Percentiles rank a stretch among this genome's conserved stretches.
Evolutionary conservation across 2,888 invertebrate species (phyloP).

Genomic region (Xylocampa areola): DNA sequence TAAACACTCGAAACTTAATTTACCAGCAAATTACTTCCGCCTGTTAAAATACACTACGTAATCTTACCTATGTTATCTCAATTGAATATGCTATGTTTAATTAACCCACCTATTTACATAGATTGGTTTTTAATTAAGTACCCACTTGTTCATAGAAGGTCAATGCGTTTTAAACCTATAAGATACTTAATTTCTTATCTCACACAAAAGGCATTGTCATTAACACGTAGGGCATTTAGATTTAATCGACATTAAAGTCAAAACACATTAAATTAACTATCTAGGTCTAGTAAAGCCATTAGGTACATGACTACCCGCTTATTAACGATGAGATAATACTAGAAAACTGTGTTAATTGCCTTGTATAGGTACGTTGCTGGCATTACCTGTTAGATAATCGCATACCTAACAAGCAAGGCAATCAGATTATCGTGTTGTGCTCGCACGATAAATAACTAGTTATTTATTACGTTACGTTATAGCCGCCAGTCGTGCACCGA

Average conservation of each 20-base stretch:
- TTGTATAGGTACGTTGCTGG: conserved; percentile 51
- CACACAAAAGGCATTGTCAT: conserved; percentile 19
- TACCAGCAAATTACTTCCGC: no score
- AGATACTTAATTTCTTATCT: conserved; percentile 16
- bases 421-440: conserved; percentile 47
- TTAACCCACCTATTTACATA: background rate
- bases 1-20: no score
- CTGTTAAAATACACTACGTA: no score
- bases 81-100: background rate
- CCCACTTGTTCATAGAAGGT: conserved; percentile 17
- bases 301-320: conserved; percentile 18
- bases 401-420: conserved; percentile 51
- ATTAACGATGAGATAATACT: conserved; percentile 42
- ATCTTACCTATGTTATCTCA: no score
- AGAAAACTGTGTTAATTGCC: conserved; percentile 66
- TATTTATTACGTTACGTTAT: conserved; percentile 62
- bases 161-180: conserved; percentile 20
- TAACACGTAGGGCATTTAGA: conserved; percentile 17
- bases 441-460: conserved; percentile 60
- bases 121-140: background rate
- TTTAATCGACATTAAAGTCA: conserved; percentile 24
- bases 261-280: conserved; percentile 24
- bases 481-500: conserved; percentile 59
- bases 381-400: conserved; percentile 60
- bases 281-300: conserved; percentile 45